phyloP scores from a whole-genome alignment of 2,797 vertebrate genomes.

The Coracias cyanogaster region DNA sequence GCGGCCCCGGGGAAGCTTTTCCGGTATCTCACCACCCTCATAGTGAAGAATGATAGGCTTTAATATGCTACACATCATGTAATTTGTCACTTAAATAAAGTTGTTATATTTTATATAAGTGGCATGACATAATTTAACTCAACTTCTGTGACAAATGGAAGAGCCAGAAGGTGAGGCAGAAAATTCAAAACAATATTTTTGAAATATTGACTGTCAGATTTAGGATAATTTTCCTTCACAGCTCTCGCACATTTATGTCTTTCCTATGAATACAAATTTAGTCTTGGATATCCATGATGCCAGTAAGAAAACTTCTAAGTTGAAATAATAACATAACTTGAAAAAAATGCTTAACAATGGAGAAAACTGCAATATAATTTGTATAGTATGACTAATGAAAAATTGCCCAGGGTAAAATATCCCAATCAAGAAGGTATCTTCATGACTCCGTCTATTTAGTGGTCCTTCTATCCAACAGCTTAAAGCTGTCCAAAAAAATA shows the following conservation, averaged over 20 bases:
- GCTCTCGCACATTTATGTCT: not conserved
- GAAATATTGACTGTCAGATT: not conserved
- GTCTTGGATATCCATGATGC: not conserved
- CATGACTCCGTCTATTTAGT: not conserved
- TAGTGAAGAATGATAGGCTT: not conserved
- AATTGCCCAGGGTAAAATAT: fast-evolving
- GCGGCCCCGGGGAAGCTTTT: no score
- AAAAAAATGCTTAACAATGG: not conserved
- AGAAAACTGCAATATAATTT: not conserved
- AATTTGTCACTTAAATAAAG: not conserved
- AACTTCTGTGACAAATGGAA: not conserved
- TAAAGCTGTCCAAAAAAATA: not conserved
- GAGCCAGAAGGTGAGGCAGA: not conserved
- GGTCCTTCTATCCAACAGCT: not conserved
- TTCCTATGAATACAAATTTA: not conserved
- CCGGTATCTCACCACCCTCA: no score
- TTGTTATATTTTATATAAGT: not conserved
- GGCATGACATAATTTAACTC: not conserved
- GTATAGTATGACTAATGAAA: fast-evolving
- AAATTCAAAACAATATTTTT: not conserved
- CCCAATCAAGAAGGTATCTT: not conserved
- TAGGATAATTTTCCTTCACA: not conserved
- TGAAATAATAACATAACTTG: not conserved
- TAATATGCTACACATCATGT: not conserved
- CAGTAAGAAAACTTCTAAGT: not conserved